Evolutionary conservation across 2,797 vertebrate species (phyloP).

Genomic region (Pempheris klunzingeri): DNA sequence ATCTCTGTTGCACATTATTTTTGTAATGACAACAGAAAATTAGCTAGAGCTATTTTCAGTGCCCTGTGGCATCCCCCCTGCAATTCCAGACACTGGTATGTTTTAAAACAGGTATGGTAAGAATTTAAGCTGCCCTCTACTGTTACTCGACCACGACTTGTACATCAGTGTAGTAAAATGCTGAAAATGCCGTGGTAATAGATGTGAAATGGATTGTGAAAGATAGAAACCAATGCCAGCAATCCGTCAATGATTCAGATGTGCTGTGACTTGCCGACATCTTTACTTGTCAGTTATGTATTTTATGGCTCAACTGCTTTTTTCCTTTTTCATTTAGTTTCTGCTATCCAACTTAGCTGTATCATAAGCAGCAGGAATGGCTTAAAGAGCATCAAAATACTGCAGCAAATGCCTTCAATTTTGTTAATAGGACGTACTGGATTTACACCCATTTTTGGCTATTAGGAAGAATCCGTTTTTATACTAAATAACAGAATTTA

Average conservation of each 20-base stretch:
- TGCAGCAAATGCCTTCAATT: no score
- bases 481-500: no score
- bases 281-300: conserved; percentile 42
- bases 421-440: no score
- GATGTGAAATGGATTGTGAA: conserved; percentile 56
- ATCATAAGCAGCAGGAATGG: not conserved
- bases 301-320: conserved; percentile 22
- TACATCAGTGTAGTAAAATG: conserved; percentile 47
- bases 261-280: conserved; percentile 31
- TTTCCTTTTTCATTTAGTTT: conserved; percentile 28
- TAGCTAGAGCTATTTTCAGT: conserved; percentile 28
- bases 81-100: not conserved
- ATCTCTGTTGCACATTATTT: conserved; percentile 41
- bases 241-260: conserved; percentile 54
- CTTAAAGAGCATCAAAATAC: no score
- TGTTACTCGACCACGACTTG: not conserved
- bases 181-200: conserved; percentile 50
- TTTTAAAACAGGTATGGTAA: conserved; percentile 25
- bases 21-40: conserved; percentile 42
- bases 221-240: conserved; percentile 47
- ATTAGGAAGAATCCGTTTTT: no score
- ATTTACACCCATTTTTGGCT: no score
- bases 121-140: conserved; percentile 28
- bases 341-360: not conserved
- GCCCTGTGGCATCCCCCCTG: not conserved